These are phyloP conservation scores for Drosophila mulleri DNA, from an alignment of 2,888 invertebrate genomes.

Conservation along the genomic window DNA sequence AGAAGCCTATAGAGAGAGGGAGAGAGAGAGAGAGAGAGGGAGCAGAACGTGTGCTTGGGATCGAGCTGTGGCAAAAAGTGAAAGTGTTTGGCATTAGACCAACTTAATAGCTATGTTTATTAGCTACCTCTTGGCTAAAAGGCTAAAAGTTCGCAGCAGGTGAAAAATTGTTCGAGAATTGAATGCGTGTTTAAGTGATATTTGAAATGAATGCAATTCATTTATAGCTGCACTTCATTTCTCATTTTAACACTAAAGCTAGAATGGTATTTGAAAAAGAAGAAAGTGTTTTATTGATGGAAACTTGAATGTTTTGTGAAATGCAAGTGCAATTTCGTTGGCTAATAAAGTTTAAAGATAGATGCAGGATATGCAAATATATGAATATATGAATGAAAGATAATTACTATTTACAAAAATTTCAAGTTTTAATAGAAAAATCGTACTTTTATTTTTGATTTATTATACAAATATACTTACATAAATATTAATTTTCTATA, in stretches of 20 bases:
- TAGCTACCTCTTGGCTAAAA: constrained; percentile 1
- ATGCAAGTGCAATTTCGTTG: background rate
- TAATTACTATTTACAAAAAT: background rate
- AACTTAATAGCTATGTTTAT: constrained; percentile 52
- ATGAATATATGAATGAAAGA: background rate
- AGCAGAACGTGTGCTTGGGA: too few relatives aligned
- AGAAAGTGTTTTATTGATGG: background rate
- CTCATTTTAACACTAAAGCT: constrained; percentile 21
- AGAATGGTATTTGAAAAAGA: background rate
- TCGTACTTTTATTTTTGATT: too few relatives aligned
- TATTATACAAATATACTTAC: too few relatives aligned
- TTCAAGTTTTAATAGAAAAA: too few relatives aligned
- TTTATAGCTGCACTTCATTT: constrained; percentile 11
- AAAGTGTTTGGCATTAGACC: constrained; percentile 61
- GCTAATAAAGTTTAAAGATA: too few relatives aligned
- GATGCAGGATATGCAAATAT: too few relatives aligned
- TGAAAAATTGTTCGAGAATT: constrained; percentile 7
- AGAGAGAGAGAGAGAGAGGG: background rate
- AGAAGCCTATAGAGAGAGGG: background rate
- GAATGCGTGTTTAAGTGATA: constrained; percentile 39
- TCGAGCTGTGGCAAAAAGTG: constrained; percentile 27
- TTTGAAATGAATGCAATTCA: constrained; percentile 19
- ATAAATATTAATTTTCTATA: too few relatives aligned
- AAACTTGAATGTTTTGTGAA: background rate
- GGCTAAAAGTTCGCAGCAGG: constrained; percentile 2